phyloP scores from a whole-genome alignment of 2,888 invertebrate genomes.

The Lathronympha strigana region DNA sequence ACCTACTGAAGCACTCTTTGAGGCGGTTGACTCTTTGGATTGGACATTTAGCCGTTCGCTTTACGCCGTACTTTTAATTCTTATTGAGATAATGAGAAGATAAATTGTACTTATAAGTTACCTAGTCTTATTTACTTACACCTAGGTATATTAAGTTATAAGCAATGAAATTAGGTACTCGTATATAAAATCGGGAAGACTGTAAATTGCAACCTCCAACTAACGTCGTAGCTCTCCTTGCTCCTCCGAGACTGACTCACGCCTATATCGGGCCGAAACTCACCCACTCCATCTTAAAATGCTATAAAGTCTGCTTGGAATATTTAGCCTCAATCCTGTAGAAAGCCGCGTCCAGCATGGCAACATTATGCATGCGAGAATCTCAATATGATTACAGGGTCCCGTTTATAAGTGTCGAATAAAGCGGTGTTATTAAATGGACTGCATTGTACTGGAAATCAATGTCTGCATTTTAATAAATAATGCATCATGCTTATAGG shows the following conservation, averaged over 20 bases:
- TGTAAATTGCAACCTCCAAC: conserved; percentile 11
- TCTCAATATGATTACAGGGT: conserved; percentile 17
- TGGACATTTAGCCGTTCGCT: too few relatives aligned
- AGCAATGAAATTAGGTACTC: not conserved
- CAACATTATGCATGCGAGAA: conserved; percentile 9
- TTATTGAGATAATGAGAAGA: too few relatives aligned
- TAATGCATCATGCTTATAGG: not conserved
- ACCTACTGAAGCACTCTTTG: too few relatives aligned
- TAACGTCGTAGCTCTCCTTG: not conserved
- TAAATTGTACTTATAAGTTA: too few relatives aligned
- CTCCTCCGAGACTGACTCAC: conserved; percentile 39
- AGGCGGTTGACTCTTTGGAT: too few relatives aligned
- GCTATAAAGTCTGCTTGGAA: conserved; percentile 20
- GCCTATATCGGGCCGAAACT: conserved; percentile 41
- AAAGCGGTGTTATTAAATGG: not conserved
- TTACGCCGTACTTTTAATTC: too few relatives aligned
- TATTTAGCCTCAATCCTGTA: conserved; percentile 16
- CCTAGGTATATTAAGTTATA: too few relatives aligned
- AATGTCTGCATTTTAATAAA: conserved; percentile 3
- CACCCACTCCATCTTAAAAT: conserved; percentile 25
- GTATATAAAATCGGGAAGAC: not conserved
- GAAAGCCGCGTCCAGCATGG: conserved; percentile 23
- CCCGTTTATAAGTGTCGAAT: not conserved
- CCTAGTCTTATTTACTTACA: too few relatives aligned
- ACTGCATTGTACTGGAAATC: not conserved